A percentile compares a stretch with the other conserved stretches of the same genome.
phyloP scores from a whole-genome alignment of 2,888 invertebrate species.

The Thelaira solivaga region DNA sequence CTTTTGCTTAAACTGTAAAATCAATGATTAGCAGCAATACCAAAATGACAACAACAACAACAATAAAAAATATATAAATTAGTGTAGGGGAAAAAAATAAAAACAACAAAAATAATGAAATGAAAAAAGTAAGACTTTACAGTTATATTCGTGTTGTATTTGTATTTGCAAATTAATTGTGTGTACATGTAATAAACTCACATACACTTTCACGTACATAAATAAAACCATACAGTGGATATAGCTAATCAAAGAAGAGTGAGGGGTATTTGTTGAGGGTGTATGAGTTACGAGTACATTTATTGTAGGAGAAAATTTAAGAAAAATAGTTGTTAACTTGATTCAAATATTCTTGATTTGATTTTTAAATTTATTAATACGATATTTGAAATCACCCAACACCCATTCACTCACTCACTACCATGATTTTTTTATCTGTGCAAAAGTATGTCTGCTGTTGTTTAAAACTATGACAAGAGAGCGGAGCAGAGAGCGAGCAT shows the following conservation, averaged over 20 bases:
- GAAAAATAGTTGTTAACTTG: no score
- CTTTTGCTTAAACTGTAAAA: background rate
- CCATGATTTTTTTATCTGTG: no score
- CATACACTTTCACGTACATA: background rate
- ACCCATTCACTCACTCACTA: no score
- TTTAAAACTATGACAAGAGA: no score
- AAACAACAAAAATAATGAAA: background rate
- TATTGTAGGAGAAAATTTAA: no score
- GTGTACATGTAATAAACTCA: background rate
- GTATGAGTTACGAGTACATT: no score
- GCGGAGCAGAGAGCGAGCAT: background rate
- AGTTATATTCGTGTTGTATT: background rate
- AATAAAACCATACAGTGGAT: background rate
- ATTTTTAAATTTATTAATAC: no score
- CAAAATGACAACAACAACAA: background rate
- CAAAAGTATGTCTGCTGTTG: no score
- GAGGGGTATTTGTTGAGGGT: background rate
- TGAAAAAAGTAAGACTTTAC: slow-evolving; percentile 21
- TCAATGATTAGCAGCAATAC: slow-evolving; percentile 2
- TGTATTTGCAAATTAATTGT: background rate
- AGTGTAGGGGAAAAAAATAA: background rate
- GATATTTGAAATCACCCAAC: no score
- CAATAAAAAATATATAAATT: background rate
- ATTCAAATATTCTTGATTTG: no score
- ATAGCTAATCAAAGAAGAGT: background rate